Evolutionary conservation across 2,888 invertebrate genomes (phyloP).

Genomic region (Acleris emargana): DNA sequence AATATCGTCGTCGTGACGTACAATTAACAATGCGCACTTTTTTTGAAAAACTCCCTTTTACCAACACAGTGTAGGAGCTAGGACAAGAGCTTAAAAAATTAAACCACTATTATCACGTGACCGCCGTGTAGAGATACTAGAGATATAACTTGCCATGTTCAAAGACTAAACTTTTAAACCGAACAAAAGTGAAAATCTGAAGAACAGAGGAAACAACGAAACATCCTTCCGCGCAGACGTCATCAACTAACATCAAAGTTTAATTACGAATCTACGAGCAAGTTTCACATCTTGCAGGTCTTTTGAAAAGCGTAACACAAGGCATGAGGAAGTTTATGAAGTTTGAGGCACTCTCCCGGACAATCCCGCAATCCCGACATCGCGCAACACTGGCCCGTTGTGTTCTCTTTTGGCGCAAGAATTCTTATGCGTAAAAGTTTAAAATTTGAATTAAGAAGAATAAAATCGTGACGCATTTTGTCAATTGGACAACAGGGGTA

Average conservation of each 20-base stretch:
- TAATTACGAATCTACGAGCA: conserved; percentile 32
- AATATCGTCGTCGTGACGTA: too few species aligned
- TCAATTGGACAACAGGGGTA: too few species aligned
- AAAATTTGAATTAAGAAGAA: too few species aligned
- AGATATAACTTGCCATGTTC: too few species aligned
- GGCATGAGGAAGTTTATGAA: conserved; percentile 31
- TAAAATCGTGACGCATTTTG: too few species aligned
- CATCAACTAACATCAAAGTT: conserved; percentile 27
- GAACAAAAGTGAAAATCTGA: not conserved
- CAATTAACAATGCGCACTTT: too few species aligned
- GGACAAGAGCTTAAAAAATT: too few species aligned
- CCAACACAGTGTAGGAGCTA: too few species aligned
- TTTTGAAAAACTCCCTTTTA: too few species aligned
- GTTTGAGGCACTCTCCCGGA: conserved; percentile 25
- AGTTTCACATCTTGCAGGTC: conserved; percentile 27
- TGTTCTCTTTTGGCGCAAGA: conserved; percentile 7
- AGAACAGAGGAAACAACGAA: conserved; percentile 1
- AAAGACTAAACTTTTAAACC: not conserved
- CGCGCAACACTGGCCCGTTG: conserved; percentile 18
- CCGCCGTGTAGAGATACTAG: too few species aligned
- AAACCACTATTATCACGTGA: too few species aligned
- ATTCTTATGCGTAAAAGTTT: too few species aligned
- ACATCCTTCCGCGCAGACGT: conserved; percentile 13
- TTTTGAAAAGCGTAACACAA: conserved; percentile 33
- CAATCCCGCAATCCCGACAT: conserved; percentile 7